Evolutionary conservation across 1,140 invertebrate genomes (phyloP), one percentile per base, ranked within the genome.

Genomic region (Nautilus pompilius): DNA sequence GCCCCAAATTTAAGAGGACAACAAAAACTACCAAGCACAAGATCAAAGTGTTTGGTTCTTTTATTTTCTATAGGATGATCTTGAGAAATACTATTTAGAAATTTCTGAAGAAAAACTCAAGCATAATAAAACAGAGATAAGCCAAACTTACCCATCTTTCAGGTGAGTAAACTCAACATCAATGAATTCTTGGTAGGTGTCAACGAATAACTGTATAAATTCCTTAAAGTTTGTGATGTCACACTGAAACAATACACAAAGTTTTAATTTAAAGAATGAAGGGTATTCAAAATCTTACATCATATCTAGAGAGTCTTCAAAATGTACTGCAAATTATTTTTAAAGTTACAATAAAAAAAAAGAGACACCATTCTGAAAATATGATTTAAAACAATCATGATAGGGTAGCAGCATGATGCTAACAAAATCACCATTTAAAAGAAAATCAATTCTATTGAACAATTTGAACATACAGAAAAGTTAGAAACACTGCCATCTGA

Each of bases 161-260:
- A 77, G 45, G 63, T 75, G 70, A 22, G 64, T 51, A 55, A 77
- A 70, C 46, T 77, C 67, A 55, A 62, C 62, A 59, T 77, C 75
- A 59, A 74, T 68, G 36, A 71, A 68, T 20, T 74, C 58, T 32
- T 63, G 64, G 55, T 75, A 70, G 3, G 57, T 67, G 17, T 69
- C 61, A 29, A 70, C 56, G 63, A 75, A 77, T 20, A 68, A 59
- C 8, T 71, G 29, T 2, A 73, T 60, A 62, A 72, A 77, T 26
- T 75, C 70, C 10, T 63, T 28, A 20, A 77, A 54, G 8, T 62
- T 69, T 17, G 62, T 58, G 26, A 48, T 55, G 30, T 74, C 72
- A 63, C 70, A 72, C 75, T 77, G 67, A 59, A 73, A 74, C 48
- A 30, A 29, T 32, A 49, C 29, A 59, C 48, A 36, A n/a, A n/a